Evolutionary conservation across 2,888 invertebrate genomes (phyloP), one percentile per base, ranked within the genome.

Genomic region (Phaonia tiefii): DNA sequence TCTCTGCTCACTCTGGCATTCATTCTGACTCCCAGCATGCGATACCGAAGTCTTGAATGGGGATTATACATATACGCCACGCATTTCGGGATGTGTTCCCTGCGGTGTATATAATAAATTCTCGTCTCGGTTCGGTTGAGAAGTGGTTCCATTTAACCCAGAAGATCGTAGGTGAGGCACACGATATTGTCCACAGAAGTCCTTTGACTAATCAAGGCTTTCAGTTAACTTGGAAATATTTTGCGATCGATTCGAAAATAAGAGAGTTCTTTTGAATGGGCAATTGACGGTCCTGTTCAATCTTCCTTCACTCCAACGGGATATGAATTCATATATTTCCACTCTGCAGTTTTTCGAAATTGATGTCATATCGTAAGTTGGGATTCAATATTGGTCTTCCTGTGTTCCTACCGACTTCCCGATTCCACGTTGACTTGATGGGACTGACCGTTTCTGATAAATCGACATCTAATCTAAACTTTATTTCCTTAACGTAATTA

Each of bases 141-240:
- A 72, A 70, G 58, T 39, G 72, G 13, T 76, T 63, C 54, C 76
- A 76, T 31, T 15, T 76, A 1, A 58, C n/a, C 7, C 44, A 73
- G n/a, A 80, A 73, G 39, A 80, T 70, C 7, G 11, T 26, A 26
- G 72, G 65, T 39, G 75, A 80, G 42, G 73, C 76, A 8, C 26
- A 22, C 8, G 69, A 73, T 2, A 80, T 80, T n/a, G 76, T 73
- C 0, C n/a, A 39, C 5, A 70, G 72, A 42, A 10, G 63, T 8
- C 80, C 76, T 1, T 46, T 76, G 11, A 80, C 76, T 1, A 73
- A 80, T 72, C 71, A 0, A 75, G 72, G 80, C n/a, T n/a, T n/a
- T n/a, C n/a, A n/a, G n/a, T n/a, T n/a, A n/a, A n/a, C n/a, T n/a
- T n/a, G n/a, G 25, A 60, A 44, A 73, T 49, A n/a, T 58, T 77